These are phyloP conservation scores for Sebastiscus tertius DNA, from an alignment of 2,797 vertebrate species.

Conservation along the genomic window DNA sequence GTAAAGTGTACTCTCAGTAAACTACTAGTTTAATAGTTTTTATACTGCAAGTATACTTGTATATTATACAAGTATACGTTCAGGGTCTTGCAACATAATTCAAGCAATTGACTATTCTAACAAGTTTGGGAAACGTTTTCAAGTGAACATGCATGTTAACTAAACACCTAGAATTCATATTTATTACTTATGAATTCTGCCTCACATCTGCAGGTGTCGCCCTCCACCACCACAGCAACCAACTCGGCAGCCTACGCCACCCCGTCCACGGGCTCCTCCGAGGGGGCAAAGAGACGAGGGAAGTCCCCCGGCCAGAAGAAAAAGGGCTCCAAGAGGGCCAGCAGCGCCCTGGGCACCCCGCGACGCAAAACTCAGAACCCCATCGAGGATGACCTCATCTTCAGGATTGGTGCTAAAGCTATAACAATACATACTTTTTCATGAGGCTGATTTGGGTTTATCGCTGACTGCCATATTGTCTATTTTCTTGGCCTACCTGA, in stretches of 20 bases:
- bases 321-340: conserved; percentile 93
- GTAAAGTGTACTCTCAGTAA: too few species aligned
- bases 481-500: background rate
- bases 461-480: background rate
- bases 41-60: too few species aligned
- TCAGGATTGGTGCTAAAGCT: conserved; percentile 87
- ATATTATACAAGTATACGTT: too few species aligned
- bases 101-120: background rate
- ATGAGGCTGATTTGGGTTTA: background rate
- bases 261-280: conserved; percentile 84
- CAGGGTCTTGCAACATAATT: background rate
- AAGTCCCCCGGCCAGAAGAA: conserved; percentile 95
- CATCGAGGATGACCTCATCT: conserved; percentile 97
- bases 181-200: background rate
- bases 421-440: too few species aligned
- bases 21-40: too few species aligned
- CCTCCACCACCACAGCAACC: conserved; percentile 86
- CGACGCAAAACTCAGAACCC: conserved; percentile 94
- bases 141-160: background rate
- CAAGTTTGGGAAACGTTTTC: background rate
- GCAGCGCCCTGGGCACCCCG: conserved; percentile 95
- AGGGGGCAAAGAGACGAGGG: conserved; percentile 93
- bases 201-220: conserved; percentile 73
- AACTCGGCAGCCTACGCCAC: conserved; percentile 82
- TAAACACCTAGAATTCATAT: background rate